phyloP scores from a whole-genome alignment of 2,888 invertebrate species.

The Aproaerema taeniolella region DNA sequence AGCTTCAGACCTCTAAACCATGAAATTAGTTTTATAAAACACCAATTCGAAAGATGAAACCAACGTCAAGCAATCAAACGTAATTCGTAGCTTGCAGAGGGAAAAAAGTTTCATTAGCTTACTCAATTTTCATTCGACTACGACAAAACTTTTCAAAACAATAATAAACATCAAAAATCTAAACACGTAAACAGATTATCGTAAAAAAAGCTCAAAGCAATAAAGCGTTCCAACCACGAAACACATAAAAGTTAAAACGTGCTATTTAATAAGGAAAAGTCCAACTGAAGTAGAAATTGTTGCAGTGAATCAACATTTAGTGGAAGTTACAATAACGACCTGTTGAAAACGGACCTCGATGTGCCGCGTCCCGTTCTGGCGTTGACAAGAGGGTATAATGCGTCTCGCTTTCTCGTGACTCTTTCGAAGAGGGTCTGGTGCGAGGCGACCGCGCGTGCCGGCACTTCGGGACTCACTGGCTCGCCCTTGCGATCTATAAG shows the following conservation, averaged over 20 bases:
- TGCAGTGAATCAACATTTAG: conserved; percentile 66
- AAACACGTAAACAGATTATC: conserved; percentile 9
- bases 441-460: conserved; percentile 61
- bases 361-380: conserved; percentile 53
- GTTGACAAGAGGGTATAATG: conserved; percentile 33
- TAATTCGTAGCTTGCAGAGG: too few relatives aligned
- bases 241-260: conserved; percentile 46
- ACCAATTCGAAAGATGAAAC: too few relatives aligned
- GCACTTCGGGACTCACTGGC: conserved; percentile 62
- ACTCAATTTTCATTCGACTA: not conserved
- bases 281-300: conserved; percentile 55
- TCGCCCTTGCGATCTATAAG: conserved; percentile 61
- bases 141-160: conserved; percentile 8
- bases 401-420: conserved; percentile 41
- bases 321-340: conserved; percentile 70
- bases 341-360: conserved; percentile 61
- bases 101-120: not conserved
- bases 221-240: conserved; percentile 21
- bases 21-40: too few relatives aligned
- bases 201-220: conserved; percentile 7
- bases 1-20: too few relatives aligned
- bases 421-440: conserved; percentile 26
- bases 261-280: conserved; percentile 42
- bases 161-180: conserved; percentile 10
- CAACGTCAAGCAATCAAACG: too few relatives aligned